phyloP scores from a whole-genome alignment of 1,140 invertebrate genomes.

The Ctenoplectra terminalis region DNA sequence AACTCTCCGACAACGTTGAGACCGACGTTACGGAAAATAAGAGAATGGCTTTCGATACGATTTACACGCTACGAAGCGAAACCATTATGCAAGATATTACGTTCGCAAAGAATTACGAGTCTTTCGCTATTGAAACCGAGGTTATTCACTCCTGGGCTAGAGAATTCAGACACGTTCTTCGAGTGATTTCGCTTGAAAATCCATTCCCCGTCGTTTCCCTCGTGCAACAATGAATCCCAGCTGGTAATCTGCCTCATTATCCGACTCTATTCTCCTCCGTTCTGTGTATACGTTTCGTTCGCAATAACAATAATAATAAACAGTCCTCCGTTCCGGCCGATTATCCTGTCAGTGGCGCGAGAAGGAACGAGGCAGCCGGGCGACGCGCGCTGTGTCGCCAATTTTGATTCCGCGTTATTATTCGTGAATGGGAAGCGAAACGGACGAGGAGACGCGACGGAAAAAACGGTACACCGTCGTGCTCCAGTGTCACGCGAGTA shows the following conservation, averaged over 20 bases:
- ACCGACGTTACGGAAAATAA: no score
- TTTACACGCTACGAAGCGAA: no score
- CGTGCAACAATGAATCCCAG: neutral
- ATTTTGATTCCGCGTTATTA: conserved; percentile 44
- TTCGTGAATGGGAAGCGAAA: conserved; percentile 48
- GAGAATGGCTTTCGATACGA: no score
- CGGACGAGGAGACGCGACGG: neutral
- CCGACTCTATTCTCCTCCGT: neutral
- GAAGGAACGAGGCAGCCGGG: neutral
- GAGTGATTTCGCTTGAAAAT: neutral
- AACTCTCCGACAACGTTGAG: no score
- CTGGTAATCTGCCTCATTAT: conserved; percentile 15
- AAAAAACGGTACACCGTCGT: conserved; percentile 60
- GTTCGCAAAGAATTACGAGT: neutral
- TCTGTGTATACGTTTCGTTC: conserved; percentile 3
- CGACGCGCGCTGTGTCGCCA: conserved; percentile 1
- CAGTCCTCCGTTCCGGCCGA: conserved; percentile 7
- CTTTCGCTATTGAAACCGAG: neutral
- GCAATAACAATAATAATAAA: conserved; percentile 18
- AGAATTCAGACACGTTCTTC: neutral
- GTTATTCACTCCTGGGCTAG: neutral
- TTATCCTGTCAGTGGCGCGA: conserved; percentile 28
- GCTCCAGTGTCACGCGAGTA: conserved; percentile 56
- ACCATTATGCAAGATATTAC: neutral
- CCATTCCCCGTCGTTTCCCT: neutral